These are phyloP conservation scores for Gnatocerus cornutus DNA, from an alignment of 2,888 invertebrate genomes.

Conservation along the genomic window DNA sequence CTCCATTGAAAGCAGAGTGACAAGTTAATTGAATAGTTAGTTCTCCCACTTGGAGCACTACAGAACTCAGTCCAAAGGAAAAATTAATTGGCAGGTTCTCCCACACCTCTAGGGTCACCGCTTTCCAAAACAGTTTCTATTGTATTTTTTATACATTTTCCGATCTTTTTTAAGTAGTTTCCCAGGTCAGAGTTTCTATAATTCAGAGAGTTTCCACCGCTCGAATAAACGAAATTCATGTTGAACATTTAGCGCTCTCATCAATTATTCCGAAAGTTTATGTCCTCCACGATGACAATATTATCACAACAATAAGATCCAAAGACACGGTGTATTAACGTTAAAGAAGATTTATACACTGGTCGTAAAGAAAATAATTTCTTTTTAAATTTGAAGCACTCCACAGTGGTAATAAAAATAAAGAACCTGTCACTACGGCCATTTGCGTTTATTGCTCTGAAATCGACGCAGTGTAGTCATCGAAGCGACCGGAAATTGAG, in stretches of 20 bases:
- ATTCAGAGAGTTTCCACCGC: too few relatives aligned
- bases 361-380: conserved; percentile 39
- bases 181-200: too few relatives aligned
- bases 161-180: too few relatives aligned
- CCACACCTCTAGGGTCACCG: too few relatives aligned
- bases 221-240: not conserved
- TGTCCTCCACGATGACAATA: conserved; percentile 7
- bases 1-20: too few relatives aligned
- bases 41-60: too few relatives aligned
- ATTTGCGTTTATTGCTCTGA: conserved; percentile 25
- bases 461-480: conserved; percentile 29
- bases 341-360: conserved; percentile 24
- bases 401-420: conserved; percentile 19
- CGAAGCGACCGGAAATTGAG: conserved; percentile 26
- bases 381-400: conserved; percentile 27
- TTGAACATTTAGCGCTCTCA: conserved; percentile 5
- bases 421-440: conserved; percentile 33
- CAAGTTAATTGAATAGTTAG: too few relatives aligned
- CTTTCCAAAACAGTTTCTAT: too few relatives aligned
- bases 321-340: not conserved
- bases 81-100: too few relatives aligned
- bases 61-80: too few relatives aligned
- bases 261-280: conserved; percentile 13
- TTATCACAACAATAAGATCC: conserved; percentile 27
- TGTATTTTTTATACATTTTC: too few relatives aligned